phyloP scores from a whole-genome alignment of 1,140 invertebrate species.

The Prorops nasuta region DNA sequence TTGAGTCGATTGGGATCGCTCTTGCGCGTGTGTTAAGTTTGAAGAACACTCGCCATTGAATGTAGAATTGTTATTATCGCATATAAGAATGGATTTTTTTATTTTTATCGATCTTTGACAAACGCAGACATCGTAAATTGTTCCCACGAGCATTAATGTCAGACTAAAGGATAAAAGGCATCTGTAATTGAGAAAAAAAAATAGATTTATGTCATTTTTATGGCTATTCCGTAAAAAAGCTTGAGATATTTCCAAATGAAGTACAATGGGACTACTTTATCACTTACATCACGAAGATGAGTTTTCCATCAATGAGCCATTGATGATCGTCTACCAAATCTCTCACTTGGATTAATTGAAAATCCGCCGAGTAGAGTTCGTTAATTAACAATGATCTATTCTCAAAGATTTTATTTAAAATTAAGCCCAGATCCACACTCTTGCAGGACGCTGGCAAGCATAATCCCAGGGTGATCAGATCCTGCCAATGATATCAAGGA shows the following conservation, averaged over 20 bases:
- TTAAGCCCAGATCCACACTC: constrained; percentile 21
- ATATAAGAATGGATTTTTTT: constrained; percentile 2
- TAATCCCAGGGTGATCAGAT: constrained; percentile 42
- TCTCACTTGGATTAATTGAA: constrained; percentile 33
- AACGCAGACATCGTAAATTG: constrained; percentile 35
- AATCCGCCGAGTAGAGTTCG: constrained; percentile 36
- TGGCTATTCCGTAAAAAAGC: too few species aligned
- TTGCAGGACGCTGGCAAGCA: constrained; percentile 47
- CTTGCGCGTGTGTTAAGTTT: too few species aligned
- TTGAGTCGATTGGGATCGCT: too few species aligned
- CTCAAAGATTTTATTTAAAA: constrained; percentile 34
- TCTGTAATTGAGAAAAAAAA: constrained; percentile 17
- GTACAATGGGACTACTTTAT: too few species aligned
- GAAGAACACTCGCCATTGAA: too few species aligned
- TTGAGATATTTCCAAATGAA: too few species aligned
- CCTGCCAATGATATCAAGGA: constrained; percentile 25
- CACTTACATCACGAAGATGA: constrained; percentile 21
- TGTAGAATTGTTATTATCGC: constrained; percentile 37
- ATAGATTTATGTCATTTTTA: too few species aligned
- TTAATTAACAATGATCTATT: constrained; percentile 30
- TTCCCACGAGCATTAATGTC: constrained; percentile 28
- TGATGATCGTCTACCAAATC: constrained; percentile 31
- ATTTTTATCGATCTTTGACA: constrained; percentile 18
- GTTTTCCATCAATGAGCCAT: constrained; percentile 28
- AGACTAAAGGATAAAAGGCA: constrained; percentile 14